Base-by-base conservation (phyloP, 2,113 vertebrate genomes). In the Hypanus sabinus region DNA sequence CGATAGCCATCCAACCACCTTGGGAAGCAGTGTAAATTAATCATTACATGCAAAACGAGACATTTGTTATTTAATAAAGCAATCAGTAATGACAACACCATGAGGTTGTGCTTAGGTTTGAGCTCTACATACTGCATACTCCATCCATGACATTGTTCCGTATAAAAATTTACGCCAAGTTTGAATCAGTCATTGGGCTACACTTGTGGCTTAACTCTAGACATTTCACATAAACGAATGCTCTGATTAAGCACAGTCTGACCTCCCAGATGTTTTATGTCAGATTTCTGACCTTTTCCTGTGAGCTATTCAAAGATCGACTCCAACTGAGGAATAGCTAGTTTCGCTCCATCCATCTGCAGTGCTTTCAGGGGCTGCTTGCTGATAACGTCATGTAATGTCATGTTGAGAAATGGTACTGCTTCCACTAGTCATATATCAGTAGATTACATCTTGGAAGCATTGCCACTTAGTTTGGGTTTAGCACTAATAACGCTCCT, bases 341-440 rank as follows among this genome's bases (percentile, higher is more conserved):
- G 70, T 93, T 75, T 93, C 73, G 18, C 38, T 75, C 91, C 70
- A 75, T 55, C 91, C 70, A 71, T 93, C 70, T 93, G 33, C 91
- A 65, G 6, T 93, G 91, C 68, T 93, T 93, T 93, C 68, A 46
- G 36, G n/a, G 68, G 70, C 70, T 93, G 91, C 38, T 73, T 93
- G 91, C 91, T 75, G 91, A 93, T 75, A 75, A 27, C 73, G 91
- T 93, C 91, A 93, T 93, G 91, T 93, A 93, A 93, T 75, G 91
- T 93, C 91, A 55, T 38, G 68, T 30, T 93, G 91, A 93, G 24
- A 93, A 73, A 93, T 75, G 91, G 91, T 36, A 75, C 68, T 55
- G 36, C 20, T 46, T 27, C 91, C 70, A 16, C 22, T 30, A 14
- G 68, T 93, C 91, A 30, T 93, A 73, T 55, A 93, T 93, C 70